Evolutionary conservation across 1,140 invertebrate species (phyloP).

Genomic region (Drosophila novamexicana): DNA sequence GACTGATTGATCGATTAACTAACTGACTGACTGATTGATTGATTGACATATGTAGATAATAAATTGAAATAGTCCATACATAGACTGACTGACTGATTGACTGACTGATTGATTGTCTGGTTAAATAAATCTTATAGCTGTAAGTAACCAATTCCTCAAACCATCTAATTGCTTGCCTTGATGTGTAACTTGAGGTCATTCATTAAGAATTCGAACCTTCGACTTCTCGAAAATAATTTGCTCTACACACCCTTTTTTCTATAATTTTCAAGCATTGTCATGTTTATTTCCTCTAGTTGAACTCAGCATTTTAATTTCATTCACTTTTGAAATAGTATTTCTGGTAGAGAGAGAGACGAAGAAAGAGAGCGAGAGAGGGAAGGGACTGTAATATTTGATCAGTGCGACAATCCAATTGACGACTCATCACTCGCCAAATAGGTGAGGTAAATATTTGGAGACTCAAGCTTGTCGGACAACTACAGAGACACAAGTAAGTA

Average conservation of each 20-base stretch:
- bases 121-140: background rate
- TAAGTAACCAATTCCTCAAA: background rate
- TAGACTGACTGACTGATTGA: too few relatives aligned
- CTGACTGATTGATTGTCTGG: background rate
- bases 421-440: conserved; percentile 29
- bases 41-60: too few relatives aligned
- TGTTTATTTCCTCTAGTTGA: conserved; percentile 1
- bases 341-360: too few relatives aligned
- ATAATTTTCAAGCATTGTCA: too few relatives aligned
- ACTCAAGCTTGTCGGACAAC: conserved; percentile 32
- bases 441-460: conserved; percentile 30
- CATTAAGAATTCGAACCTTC: background rate
- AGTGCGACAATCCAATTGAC: conserved; percentile 26
- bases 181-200: background rate
- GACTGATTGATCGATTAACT: too few relatives aligned
- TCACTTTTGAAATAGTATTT: conserved; percentile 2
- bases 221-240: background rate
- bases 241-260: background rate
- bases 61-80: too few relatives aligned
- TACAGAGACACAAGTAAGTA: background rate
- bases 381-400: conserved; percentile 8
- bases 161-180: background rate
- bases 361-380: background rate
- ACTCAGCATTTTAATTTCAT: background rate
- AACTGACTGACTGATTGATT: too few relatives aligned